These are phyloP conservation scores for Sphenodon punctatus DNA, from an alignment of 2,797 vertebrate genomes.

Conservation along the genomic window DNA sequence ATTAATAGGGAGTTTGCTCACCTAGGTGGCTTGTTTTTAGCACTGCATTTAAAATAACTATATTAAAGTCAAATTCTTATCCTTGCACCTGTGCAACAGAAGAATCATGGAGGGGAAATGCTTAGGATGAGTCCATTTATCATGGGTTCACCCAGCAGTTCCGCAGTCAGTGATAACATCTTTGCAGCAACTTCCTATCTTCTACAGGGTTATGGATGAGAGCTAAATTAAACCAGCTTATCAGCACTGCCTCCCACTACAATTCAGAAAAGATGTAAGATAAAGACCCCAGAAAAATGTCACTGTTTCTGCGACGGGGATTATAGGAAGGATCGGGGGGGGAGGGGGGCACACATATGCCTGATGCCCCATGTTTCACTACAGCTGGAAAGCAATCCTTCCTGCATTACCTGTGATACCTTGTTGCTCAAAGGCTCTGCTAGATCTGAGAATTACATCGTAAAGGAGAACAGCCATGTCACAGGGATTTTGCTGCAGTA, in stretches of 20 bases:
- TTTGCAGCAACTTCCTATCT: neutral
- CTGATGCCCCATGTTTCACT: neutral
- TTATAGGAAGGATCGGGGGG: neutral
- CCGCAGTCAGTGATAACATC: neutral
- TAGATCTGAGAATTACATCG: neutral
- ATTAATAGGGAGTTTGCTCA: neutral
- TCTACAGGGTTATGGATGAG: constrained; percentile 8
- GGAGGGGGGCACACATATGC: neutral
- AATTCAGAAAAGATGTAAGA: constrained; percentile 10
- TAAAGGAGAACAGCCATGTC: neutral
- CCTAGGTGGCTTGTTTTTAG: neutral
- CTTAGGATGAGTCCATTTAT: constrained; percentile 1
- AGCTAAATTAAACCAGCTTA: constrained; percentile 38
- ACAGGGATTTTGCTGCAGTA: neutral
- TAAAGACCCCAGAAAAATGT: neutral
- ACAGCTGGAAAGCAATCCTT: neutral
- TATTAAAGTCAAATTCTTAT: neutral
- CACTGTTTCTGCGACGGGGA: neutral
- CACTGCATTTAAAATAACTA: neutral
- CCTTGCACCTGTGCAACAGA: neutral
- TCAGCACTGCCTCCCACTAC: constrained; percentile 25
- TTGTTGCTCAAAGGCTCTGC: neutral
- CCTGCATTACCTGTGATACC: neutral
- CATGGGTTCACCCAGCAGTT: neutral
- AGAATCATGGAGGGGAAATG: neutral